phyloP scores from a whole-genome alignment of 1,140 invertebrate species.

The Camponotus vicinus region DNA sequence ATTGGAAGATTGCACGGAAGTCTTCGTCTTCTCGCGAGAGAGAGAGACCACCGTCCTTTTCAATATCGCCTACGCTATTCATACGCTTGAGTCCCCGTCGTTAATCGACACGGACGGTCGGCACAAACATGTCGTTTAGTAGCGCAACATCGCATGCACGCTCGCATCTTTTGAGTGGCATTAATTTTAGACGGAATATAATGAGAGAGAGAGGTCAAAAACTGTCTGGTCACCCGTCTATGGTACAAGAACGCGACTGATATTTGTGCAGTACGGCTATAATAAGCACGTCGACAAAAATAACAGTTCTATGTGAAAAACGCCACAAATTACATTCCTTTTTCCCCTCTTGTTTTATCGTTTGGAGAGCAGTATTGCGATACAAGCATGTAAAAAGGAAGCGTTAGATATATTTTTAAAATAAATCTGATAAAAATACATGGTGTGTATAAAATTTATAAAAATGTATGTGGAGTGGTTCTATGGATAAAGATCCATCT shows the following conservation, averaged over 20 bases:
- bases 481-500: constrained; percentile 60
- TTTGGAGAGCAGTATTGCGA: constrained; percentile 5
- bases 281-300: constrained; percentile 27
- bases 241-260: constrained; percentile 14
- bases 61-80: constrained; percentile 60
- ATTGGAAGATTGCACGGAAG: constrained; percentile 79
- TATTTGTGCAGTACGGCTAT: neutral
- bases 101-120: constrained; percentile 44
- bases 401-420: constrained; percentile 40
- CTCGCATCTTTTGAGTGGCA: constrained; percentile 13
- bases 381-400: neutral
- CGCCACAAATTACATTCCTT: constrained; percentile 32
- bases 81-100: constrained; percentile 26
- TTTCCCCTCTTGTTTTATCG: constrained; percentile 1
- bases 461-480: constrained; percentile 49
- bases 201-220: constrained; percentile 22
- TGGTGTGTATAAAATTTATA: constrained; percentile 37
- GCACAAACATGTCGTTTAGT: constrained; percentile 38
- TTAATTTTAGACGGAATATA: constrained; percentile 39
- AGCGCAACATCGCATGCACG: neutral
- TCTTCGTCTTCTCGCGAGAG: constrained; percentile 40
- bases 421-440: constrained; percentile 37
- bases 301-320: constrained; percentile 41
- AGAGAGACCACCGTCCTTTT: constrained; percentile 42
- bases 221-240: constrained; percentile 16